phyloP scores from a whole-genome alignment of 2,113 vertebrate genomes.

The Morphnarchus princeps region DNA sequence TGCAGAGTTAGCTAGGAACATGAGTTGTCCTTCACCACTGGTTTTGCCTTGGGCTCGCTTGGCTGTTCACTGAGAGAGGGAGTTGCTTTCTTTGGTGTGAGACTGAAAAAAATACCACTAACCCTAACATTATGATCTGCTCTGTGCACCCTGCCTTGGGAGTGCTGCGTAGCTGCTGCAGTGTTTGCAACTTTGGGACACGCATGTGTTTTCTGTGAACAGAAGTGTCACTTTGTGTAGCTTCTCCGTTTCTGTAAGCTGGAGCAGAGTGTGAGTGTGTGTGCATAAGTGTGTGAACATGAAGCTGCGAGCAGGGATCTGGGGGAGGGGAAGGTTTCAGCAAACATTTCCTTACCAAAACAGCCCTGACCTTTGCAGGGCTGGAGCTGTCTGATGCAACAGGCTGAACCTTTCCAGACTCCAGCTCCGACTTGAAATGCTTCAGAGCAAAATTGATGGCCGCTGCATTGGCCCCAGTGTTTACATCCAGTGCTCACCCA shows the following conservation, averaged over 20 bases:
- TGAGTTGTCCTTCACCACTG: neutral
- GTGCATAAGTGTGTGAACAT: neutral
- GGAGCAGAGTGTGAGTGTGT: neutral
- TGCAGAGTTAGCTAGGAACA: neutral
- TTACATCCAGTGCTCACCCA: neutral
- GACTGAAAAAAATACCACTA: neutral
- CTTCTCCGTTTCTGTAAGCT: neutral
- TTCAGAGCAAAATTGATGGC: conserved; percentile 8
- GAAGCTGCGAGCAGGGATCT: neutral
- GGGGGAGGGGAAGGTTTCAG: neutral
- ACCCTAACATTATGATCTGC: accelerated
- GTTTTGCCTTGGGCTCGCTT: neutral
- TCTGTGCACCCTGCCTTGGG: neutral
- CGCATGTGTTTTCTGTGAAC: accelerated
- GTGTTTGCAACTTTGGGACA: accelerated
- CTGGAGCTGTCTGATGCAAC: conserved; percentile 39
- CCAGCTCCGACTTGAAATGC: neutral
- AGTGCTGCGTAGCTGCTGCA: accelerated
- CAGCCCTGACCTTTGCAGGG: conserved; percentile 41
- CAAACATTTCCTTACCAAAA: conserved; percentile 1
- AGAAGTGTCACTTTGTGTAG: neutral
- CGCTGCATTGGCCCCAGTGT: neutral
- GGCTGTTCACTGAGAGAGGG: neutral
- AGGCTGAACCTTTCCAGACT: conserved; percentile 46
- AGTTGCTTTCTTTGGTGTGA: neutral